Evolutionary conservation across 2,113 vertebrate species (phyloP), one percentile per base, ranked within the genome.

Genomic region (Leiothrix lutea): DNA sequence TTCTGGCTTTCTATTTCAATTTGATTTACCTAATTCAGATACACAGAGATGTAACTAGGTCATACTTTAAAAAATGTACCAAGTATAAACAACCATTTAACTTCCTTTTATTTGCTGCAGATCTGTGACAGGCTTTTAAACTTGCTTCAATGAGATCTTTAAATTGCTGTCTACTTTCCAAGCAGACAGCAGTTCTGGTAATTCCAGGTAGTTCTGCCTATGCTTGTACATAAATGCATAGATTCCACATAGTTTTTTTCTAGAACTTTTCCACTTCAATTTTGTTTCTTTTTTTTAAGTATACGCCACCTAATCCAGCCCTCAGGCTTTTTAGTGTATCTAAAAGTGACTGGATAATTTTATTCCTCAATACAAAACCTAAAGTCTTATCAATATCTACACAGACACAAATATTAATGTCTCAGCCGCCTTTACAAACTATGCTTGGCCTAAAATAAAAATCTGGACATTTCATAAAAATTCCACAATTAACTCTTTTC

Each of bases 51-150:
- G 71, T 80, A 78, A 92, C 45, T 54, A 62, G 33, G 77, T 88
- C 93, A 93, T 86, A 69, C 71, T 83, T 79, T 31, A 86, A 53
- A 84, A 88, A 62, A 72, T n/a, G 31, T 44, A 64, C 12, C 11
- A 47, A 82, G 42, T 53, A 94, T 64, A 80, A 94, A 40, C 8
- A 29, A 73, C 29, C 67, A 78, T 80, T 82, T 95, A 96, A 93
- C 80, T 67, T 91, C 40, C 74, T 53, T 97, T 97, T 97, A 97
- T 97, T 95, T 97, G 94, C 83, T 97, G 85, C 92, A 96, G 86
- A 97, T 95, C 65, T 31, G 42, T 54, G 88, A 92, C 91, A 96
- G 78, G 91, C 86, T 98, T 97, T 97, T 97, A 97, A 95, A 81
- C 86, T 97, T 97, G 69, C 93, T 97, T 96, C 81, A 87, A 35